Percentiles rank a stretch among this genome's conserved stretches.
phyloP scores from a whole-genome alignment of 1,140 invertebrate genomes.

The Zaprionus capensis region DNA sequence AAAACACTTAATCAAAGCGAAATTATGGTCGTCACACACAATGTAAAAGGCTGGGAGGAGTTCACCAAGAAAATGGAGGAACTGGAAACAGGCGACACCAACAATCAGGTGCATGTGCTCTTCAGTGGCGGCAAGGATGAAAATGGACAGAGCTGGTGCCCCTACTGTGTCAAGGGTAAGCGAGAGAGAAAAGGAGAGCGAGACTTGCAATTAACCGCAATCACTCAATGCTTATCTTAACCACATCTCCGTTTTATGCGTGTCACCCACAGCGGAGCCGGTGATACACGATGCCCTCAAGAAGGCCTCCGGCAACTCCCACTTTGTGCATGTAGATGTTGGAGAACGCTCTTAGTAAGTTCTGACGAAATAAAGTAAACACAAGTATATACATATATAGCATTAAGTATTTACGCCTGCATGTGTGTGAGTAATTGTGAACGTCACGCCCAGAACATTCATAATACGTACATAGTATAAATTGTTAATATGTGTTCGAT shows the following conservation, averaged over 20 bases:
- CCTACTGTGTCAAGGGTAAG: constrained; percentile 89
- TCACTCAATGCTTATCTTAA: constrained; percentile 15
- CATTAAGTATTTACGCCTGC: background rate
- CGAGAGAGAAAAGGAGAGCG: background rate
- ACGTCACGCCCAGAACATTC: constrained; percentile 46
- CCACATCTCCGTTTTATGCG: constrained; percentile 6
- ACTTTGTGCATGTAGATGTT: constrained; percentile 89
- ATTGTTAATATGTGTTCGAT: constrained; percentile 11
- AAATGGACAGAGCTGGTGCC: constrained; percentile 89
- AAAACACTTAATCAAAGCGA: constrained; percentile 45
- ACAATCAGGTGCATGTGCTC: constrained; percentile 86
- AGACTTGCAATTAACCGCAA: constrained; percentile 17
- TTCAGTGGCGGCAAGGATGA: constrained; percentile 88
- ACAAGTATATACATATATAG: background rate
- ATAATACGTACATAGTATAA: constrained; percentile 27
- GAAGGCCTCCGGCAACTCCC: constrained; percentile 85
- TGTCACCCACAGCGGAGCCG: constrained; percentile 85
- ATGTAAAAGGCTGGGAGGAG: constrained; percentile 86
- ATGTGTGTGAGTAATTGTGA: background rate
- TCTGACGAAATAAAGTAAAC: constrained; percentile 1
- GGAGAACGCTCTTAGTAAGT: constrained; percentile 86
- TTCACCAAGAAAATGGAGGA: constrained; percentile 86
- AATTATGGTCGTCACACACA: constrained; percentile 86
- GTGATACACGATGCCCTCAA: constrained; percentile 87
- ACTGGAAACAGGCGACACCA: constrained; percentile 80